A percentile compares a stretch with the other conserved stretches of the same genome.
Conservation (phyloP, 2,888 invertebrate genomes). For the Cacoxenus indagator region DNA sequence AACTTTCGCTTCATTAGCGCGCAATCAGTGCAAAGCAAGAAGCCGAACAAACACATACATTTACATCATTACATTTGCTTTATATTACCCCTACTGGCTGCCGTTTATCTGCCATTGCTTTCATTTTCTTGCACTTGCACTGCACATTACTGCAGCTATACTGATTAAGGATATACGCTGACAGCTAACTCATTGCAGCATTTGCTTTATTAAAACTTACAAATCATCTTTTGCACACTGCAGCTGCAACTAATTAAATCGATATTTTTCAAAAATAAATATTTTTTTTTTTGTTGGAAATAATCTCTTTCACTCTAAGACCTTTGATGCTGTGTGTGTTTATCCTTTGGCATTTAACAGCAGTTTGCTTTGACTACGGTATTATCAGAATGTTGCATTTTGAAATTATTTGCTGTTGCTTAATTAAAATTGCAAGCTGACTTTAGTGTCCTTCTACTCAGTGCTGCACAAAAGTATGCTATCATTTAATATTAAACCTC, state of each 20-base stretch:
- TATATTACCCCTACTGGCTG: not conserved
- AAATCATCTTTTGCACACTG: constrained; percentile 8
- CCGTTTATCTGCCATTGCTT: not conserved
- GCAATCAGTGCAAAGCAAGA: not conserved
- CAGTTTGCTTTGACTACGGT: not conserved
- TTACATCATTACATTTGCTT: too few species aligned
- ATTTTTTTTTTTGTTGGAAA: not conserved
- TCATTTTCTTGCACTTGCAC: not conserved
- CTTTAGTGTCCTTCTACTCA: not conserved
- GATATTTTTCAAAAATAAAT: not conserved
- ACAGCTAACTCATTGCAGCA: constrained; percentile 10
- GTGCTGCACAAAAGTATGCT: constrained; percentile 7
- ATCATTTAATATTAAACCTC: not conserved
- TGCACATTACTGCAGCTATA: not conserved
- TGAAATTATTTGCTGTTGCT: constrained; percentile 45
- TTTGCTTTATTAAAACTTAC: constrained; percentile 23
- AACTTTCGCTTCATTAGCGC: constrained; percentile 31
- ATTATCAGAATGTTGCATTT: not conserved
- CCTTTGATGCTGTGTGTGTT: not conserved
- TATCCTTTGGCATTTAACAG: not conserved
- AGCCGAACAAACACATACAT: not conserved
- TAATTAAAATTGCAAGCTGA: constrained; percentile 60
- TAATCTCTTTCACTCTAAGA: not conserved
- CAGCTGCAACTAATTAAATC: constrained; percentile 31
- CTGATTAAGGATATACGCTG: not conserved